Percentiles rank a stretch among this genome's conserved stretches.
phyloP scores from a whole-genome alignment of 1,140 invertebrate genomes.

The Lordiphosa stackelbergi region DNA sequence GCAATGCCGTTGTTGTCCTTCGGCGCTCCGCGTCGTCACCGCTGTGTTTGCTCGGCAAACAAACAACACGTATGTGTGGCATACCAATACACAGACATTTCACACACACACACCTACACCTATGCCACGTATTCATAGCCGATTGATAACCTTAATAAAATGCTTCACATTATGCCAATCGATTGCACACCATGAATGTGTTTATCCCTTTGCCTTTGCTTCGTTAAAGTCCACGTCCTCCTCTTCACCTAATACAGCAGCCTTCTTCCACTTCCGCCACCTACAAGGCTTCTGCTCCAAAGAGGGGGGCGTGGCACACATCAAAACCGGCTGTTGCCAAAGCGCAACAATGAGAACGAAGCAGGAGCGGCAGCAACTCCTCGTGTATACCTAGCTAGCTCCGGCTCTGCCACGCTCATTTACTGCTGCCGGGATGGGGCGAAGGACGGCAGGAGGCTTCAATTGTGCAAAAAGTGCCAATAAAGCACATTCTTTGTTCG shows the following conservation, averaged over 20 bases:
- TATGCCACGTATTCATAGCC: slow-evolving; percentile 58
- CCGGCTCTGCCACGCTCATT: slow-evolving; percentile 62
- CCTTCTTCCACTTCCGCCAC: neutral
- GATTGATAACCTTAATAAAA: slow-evolving; percentile 76
- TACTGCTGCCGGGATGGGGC: slow-evolving; percentile 31
- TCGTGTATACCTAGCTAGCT: slow-evolving; percentile 57
- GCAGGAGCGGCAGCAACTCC: slow-evolving; percentile 23
- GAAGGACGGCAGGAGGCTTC: slow-evolving; percentile 23
- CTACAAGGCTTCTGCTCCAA: neutral
- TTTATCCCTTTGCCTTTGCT: slow-evolving; percentile 63
- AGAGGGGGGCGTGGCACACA: slow-evolving; percentile 39
- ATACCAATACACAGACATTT: slow-evolving; percentile 7
- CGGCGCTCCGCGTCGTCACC: slow-evolving; percentile 36
- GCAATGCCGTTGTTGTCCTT: slow-evolving; percentile 27
- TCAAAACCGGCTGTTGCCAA: slow-evolving; percentile 70
- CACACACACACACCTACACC: slow-evolving; percentile 42
- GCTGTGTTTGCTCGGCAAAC: slow-evolving; percentile 49
- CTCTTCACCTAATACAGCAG: slow-evolving; percentile 38
- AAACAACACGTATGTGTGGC: slow-evolving; percentile 44
- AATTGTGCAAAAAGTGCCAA: slow-evolving; percentile 74
- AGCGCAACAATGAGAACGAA: slow-evolving; percentile 46
- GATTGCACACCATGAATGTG: slow-evolving; percentile 75
- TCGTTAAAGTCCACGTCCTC: slow-evolving; percentile 26
- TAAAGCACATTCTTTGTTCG: slow-evolving; percentile 75
- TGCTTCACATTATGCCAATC: slow-evolving; percentile 75